Evolutionary conservation across 2,113 vertebrate genomes (phyloP), one percentile per base, ranked within the genome.

Genomic region (Hippocampus barbouri): DNA sequence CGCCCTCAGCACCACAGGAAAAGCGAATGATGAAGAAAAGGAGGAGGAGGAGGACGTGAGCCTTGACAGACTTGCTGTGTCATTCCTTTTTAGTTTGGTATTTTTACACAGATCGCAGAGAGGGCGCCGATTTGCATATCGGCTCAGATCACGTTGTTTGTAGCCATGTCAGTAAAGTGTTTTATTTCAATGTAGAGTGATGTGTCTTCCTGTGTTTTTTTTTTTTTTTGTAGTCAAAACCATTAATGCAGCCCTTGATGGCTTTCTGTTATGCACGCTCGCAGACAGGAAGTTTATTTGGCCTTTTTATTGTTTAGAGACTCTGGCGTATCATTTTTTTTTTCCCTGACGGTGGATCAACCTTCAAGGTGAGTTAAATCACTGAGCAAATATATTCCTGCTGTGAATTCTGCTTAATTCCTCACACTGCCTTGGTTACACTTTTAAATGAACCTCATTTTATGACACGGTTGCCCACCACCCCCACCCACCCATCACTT

Each of bases 21-120:
- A 34, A 61, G 16, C 14, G 57, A 60, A 27, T 14, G 68, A 72
- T 4, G 10, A 77, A 6, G 71, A 77, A 11, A 40, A 71, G 57
- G 54, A 64, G 25, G 49, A 68, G 16, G 25, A 61, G 25, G 16
- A 81, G 51, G 45, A 80, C 56, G 34, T 41, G 20, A 47, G 43
- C 25, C 69, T 73, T 79, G 69, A 77, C 72, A 62, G 38, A 76
- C 27, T 65, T 86, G 77, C 74, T 77, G 71, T 79, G 68, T 79
- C 82, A 79, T 87, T 82, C 56, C 60, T 66, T 76, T 79, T 34
- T 23, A 79, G 9, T 74, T 60, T 57, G 25, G 75, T n/a, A 21
- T 72, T 77, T 68, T 71, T 23, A 40, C 73, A 47, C 8, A 41
- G 66, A 65, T 23, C 5, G 10, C 34, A 18, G 63, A 20, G 60